These are phyloP conservation scores for Naja naja DNA, from an alignment of 2,113 vertebrate genomes.

Conservation along the genomic window DNA sequence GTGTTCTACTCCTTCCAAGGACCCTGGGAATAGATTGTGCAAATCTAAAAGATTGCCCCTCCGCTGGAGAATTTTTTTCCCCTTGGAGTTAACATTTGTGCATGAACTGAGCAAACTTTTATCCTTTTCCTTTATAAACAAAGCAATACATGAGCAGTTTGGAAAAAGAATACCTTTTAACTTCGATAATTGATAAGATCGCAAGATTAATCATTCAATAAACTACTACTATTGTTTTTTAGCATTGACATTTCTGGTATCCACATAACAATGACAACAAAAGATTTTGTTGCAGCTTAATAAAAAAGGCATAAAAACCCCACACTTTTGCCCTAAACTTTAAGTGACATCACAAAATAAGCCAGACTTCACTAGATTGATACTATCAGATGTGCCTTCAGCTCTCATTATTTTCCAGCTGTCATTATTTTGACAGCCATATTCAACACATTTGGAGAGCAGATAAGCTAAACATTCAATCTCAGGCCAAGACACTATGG, in stretches of 20 bases:
- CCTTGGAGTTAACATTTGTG: not conserved
- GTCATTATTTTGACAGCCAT: not conserved
- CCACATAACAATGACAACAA: not conserved
- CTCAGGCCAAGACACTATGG: rapidly evolving
- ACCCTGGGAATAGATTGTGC: not conserved
- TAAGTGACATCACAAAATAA: not conserved
- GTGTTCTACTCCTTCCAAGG: not conserved
- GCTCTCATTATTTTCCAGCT: not conserved
- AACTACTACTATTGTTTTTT: not conserved
- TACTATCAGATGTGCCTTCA: not conserved
- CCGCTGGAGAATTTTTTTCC: rapidly evolving
- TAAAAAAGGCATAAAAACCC: not conserved
- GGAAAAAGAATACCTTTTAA: not conserved
- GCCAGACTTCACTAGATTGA: not conserved
- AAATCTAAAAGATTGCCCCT: not conserved
- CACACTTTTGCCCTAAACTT: not conserved
- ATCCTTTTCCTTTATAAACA: not conserved
- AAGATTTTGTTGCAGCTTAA: not conserved
- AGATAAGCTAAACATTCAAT: not conserved
- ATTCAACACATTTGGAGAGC: not conserved
- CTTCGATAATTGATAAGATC: not conserved
- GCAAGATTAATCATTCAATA: not conserved
- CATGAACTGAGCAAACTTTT: not conserved
- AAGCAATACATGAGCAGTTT: not conserved
- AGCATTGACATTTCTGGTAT: not conserved